Conservation (phyloP, 2,113 vertebrate species). For the Apodemus sylvaticus region DNA sequence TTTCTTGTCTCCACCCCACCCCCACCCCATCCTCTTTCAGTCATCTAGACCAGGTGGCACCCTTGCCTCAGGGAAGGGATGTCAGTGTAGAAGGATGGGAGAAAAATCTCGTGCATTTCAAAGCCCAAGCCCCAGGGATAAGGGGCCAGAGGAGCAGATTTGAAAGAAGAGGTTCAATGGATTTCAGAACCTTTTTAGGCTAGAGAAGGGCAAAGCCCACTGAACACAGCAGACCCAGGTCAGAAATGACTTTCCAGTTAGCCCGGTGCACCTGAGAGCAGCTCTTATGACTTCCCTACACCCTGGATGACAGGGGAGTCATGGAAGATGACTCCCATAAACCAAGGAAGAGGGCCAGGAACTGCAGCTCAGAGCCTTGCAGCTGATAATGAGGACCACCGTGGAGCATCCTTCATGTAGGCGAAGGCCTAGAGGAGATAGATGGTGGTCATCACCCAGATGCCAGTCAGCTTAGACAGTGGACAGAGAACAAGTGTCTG, state of each 20-base stretch:
- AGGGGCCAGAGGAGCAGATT: background rate
- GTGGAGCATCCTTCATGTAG: background rate
- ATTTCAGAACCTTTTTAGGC: background rate
- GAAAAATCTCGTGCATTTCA: slow-evolving; percentile 21
- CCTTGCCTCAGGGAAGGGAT: slow-evolving; percentile 39
- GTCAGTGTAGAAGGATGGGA: slow-evolving; percentile 47
- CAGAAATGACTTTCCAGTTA: background rate
- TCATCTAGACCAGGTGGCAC: slow-evolving; percentile 45
- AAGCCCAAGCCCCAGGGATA: background rate
- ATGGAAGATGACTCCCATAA: background rate
- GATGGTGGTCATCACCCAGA: background rate
- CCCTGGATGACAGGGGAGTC: background rate
- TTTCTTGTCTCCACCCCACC: background rate
- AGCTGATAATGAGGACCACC: background rate
- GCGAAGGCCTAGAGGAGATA: background rate
- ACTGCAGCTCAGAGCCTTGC: background rate
- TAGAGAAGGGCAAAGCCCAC: background rate
- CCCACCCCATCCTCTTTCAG: background rate
- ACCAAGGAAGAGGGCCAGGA: background rate
- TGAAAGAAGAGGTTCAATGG: background rate
- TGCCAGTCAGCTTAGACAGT: background rate
- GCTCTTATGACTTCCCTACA: background rate
- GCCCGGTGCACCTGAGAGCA: background rate
- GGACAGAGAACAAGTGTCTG: background rate
- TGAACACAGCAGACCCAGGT: background rate